Percentiles rank a stretch among this genome's conserved stretches.
These are phyloP conservation scores for Cyprinodon variegatus DNA, from an alignment of 2,113 vertebrate species.

Conservation along the genomic window DNA sequence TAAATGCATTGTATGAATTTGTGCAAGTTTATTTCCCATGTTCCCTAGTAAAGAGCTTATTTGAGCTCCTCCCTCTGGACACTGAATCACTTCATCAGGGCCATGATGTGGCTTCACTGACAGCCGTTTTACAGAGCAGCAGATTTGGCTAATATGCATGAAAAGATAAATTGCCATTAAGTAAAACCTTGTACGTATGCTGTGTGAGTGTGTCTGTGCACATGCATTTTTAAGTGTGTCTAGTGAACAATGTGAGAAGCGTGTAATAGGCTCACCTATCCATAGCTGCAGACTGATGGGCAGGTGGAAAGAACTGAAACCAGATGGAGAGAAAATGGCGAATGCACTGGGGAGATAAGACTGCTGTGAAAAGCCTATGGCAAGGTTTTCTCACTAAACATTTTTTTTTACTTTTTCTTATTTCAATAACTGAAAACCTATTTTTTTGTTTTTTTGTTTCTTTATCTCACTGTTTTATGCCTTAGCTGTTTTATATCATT, in stretches of 20 bases:
- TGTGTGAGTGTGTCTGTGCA: constrained; percentile 5
- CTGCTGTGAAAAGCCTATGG: constrained; percentile 1
- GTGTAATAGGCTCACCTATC: constrained; percentile 74
- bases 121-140: constrained; percentile 63
- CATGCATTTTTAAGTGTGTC: constrained; percentile 26
- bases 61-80: constrained; percentile 33
- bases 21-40: neutral
- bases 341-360: constrained; percentile 36
- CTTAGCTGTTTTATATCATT: no score
- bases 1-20: neutral
- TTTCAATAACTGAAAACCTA: neutral
- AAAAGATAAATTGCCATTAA: constrained; percentile 61
- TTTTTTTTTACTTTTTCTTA: neutral
- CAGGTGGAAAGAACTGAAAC: constrained; percentile 68
- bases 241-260: constrained; percentile 50
- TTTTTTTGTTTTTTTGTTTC: no score
- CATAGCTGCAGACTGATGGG: constrained; percentile 64
- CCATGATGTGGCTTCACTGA: constrained; percentile 53
- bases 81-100: constrained; percentile 68
- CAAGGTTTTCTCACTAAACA: neutral
- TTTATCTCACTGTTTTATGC: no score
- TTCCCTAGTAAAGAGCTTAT: neutral
- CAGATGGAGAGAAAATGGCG: constrained; percentile 51
- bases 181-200: constrained; percentile 24
- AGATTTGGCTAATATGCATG: constrained; percentile 61